Conservation (phyloP, 1,140 invertebrate genomes). For the Psilanteris sp. region DNA sequence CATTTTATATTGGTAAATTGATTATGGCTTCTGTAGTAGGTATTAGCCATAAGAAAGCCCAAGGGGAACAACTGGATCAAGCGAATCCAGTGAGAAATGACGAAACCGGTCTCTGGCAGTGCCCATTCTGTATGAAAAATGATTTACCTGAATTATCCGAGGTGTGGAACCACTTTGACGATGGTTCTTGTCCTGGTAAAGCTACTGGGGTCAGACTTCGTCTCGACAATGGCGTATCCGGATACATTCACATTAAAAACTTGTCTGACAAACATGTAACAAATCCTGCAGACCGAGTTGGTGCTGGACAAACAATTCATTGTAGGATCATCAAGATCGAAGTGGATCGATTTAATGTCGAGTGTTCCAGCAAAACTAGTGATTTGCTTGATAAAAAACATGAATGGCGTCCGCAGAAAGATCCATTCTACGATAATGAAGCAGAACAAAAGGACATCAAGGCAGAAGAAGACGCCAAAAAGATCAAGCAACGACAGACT, state of each 20-base stretch:
- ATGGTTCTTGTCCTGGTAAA: constrained; percentile 95
- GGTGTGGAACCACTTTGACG: constrained; percentile 99
- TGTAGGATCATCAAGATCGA: constrained; percentile 98
- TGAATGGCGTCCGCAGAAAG: constrained; percentile 93
- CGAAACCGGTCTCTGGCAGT: constrained; percentile 96
- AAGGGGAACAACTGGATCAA: constrained; percentile 95
- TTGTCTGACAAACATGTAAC: constrained; percentile 96
- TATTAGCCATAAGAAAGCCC: constrained; percentile 92
- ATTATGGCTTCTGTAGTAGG: constrained; percentile 87
- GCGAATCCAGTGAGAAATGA: constrained; percentile 97
- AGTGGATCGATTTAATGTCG: constrained; percentile 95
- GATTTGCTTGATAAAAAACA: constrained; percentile 95
- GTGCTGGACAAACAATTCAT: constrained; percentile 92
- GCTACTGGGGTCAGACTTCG: constrained; percentile 93
- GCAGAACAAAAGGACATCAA: constrained; percentile 89
- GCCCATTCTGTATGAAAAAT: constrained; percentile 97
- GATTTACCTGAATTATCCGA: constrained; percentile 97
- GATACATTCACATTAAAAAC: constrained; percentile 97
- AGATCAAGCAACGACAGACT: constrained; percentile 88
- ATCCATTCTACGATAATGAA: constrained; percentile 95
- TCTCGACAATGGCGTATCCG: constrained; percentile 95
- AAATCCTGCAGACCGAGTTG: constrained; percentile 95
- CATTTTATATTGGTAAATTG: constrained; percentile 95
- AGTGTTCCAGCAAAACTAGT: constrained; percentile 95
- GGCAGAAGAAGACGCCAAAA: constrained; percentile 89